Evolutionary conservation across 2,113 vertebrate genomes (phyloP).

Genomic region (Hippocampus barbouri): DNA sequence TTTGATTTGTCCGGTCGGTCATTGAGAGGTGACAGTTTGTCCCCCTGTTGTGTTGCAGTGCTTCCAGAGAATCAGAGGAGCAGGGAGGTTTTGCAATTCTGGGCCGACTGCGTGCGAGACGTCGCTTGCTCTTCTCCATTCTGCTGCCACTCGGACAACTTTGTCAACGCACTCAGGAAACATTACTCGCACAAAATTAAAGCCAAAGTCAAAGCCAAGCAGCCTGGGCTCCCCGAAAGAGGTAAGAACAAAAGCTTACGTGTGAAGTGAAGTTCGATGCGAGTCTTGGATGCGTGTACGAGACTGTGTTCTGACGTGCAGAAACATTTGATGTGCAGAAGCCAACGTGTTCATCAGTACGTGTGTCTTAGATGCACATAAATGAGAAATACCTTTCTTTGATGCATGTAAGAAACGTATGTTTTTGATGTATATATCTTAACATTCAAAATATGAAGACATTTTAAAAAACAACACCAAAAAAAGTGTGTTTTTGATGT

Average conservation of each 20-base stretch:
- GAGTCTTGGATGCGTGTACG: too few relatives aligned
- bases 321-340: too few relatives aligned
- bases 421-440: too few relatives aligned
- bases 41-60: conserved; percentile 64
- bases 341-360: too few relatives aligned
- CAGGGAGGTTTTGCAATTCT: conserved; percentile 77
- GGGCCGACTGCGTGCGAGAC: conserved; percentile 76
- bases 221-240: conserved; percentile 83
- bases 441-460: too few relatives aligned
- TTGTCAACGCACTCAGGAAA: conserved; percentile 76
- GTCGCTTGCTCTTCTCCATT: conserved; percentile 57
- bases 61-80: conserved; percentile 75
- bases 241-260: conserved; percentile 61
- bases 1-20: too few relatives aligned
- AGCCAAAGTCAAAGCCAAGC: conserved; percentile 85
- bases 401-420: too few relatives aligned
- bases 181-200: conserved; percentile 77
- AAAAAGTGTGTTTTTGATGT: not conserved
- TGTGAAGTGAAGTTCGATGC: not conserved
- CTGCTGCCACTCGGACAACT: conserved; percentile 69
- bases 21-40: too few relatives aligned
- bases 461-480: too few relatives aligned
- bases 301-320: too few relatives aligned
- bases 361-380: too few relatives aligned
- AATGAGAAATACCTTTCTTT: too few relatives aligned